Base-by-base conservation (phyloP, 2,888 invertebrate genomes). In the Baronia brevicornis region DNA sequence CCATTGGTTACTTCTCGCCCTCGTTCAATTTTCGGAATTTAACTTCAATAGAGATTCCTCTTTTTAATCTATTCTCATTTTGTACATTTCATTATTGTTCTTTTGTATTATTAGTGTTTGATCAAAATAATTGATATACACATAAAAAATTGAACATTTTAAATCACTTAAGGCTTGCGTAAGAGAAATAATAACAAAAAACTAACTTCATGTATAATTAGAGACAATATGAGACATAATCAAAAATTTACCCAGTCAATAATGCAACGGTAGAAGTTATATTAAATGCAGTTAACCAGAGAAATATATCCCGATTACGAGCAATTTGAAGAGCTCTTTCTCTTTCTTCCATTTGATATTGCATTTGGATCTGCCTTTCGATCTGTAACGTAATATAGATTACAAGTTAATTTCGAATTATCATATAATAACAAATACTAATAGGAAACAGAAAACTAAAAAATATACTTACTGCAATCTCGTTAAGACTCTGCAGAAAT, bases 361-460 rank as follows among this genome's bases (percentile, higher is more conserved):
- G 91, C 85, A 94, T 86, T 59, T 93, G 92, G 44, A 94, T 89
- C 77, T 93, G 92, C 38, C 93, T 84, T 58, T 93, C 93, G 84
- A 92, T 86, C 93, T 90, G 43, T 38, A 67, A 46, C 44, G 15
- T 29, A 38, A 44, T 35, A 5, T 4, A 4, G 6, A 8, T 13
- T 8, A 4, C 13, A 10, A 10, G 5, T 6, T 7, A 18, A 12
- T 15, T 17, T 11, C 19, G 5, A 15, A 18, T 11, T 10, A 21
- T 12, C 12, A 8, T n/a, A n/a, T n/a, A n/a, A n/a, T n/a, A n/a
- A n/a, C n/a, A n/a, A n/a, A n/a, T n/a, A n/a, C n/a, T n/a, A 35
- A 32, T 57, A 46, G 6, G 32, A 22, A 22, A 5, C 10, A 28
- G 5, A 4, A 7, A 8, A 10, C 10, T 14, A 27, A 5, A 10